phyloP scores from a whole-genome alignment of 2,797 vertebrate genomes.

The Enteromius argenteus region DNA sequence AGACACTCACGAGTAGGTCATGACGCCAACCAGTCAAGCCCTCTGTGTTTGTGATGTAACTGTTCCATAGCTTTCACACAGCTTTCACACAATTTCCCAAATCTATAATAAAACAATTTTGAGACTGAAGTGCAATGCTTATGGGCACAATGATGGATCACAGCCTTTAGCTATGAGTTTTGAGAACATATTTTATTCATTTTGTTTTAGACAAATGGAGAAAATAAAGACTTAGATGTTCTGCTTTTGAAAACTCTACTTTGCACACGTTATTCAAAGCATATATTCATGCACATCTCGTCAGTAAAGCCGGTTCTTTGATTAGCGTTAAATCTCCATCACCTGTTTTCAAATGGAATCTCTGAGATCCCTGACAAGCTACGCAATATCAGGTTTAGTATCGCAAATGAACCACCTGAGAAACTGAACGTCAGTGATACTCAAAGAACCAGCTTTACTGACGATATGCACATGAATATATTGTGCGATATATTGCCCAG shows the following conservation, averaged over 20 bases:
- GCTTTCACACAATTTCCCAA: not conserved
- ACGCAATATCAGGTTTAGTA: no score
- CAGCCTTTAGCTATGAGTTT: not conserved
- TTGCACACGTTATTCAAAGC: not conserved
- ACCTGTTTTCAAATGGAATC: no score
- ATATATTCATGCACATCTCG: not conserved
- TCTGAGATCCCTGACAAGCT: no score
- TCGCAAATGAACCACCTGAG: no score
- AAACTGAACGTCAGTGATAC: no score
- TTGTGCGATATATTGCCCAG: no score
- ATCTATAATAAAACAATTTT: not conserved
- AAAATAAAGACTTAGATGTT: not conserved
- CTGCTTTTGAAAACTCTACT: not conserved
- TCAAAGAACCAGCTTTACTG: no score
- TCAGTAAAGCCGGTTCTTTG: no score
- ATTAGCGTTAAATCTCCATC: no score
- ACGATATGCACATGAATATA: no score
- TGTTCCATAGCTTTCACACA: conserved; percentile 16
- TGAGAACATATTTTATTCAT: not conserved
- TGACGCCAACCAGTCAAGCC: conserved; percentile 71
- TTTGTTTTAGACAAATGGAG: not conserved
- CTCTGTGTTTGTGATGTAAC: conserved; percentile 57
- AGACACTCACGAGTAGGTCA: conserved; percentile 84
- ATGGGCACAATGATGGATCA: not conserved
- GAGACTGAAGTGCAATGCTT: not conserved